Evolutionary conservation across 2,113 vertebrate species (phyloP).

Genomic region (Tragulus kanchil): DNA sequence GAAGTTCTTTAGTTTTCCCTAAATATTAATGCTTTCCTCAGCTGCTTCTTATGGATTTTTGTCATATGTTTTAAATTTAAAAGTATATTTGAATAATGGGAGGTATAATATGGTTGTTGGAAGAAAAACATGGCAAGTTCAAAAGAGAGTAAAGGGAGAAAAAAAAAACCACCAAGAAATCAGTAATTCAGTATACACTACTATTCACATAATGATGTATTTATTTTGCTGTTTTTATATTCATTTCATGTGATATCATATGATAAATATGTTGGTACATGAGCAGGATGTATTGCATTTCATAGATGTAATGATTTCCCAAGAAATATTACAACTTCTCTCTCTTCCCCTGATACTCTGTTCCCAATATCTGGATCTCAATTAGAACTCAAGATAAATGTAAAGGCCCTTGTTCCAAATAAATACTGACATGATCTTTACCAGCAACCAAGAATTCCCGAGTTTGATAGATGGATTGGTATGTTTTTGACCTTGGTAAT

Average conservation of each 20-base stretch:
- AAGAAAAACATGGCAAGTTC: slow-evolving; percentile 31
- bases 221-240: background rate
- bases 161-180: background rate
- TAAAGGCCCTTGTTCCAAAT: background rate
- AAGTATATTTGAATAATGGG: slow-evolving; percentile 38
- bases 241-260: background rate
- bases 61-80: slow-evolving; percentile 11
- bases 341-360: background rate
- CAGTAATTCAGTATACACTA: background rate
- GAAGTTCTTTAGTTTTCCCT: slow-evolving; percentile 28
- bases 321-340: background rate
- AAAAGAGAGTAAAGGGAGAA: slow-evolving; percentile 35
- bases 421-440: background rate
- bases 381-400: background rate
- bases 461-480: background rate
- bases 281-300: background rate
- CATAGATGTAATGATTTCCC: background rate
- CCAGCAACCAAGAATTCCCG: background rate
- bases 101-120: background rate
- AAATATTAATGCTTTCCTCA: slow-evolving; percentile 45
- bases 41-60: slow-evolving; percentile 36
- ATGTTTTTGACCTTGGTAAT: slow-evolving; percentile 6
- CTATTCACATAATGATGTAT: background rate
- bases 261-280: background rate
- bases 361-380: background rate